A percentile compares a stretch with the other conserved stretches of the same genome.
Conservation (phyloP, 2,113 vertebrate species). For the Barnardius zonarius region DNA sequence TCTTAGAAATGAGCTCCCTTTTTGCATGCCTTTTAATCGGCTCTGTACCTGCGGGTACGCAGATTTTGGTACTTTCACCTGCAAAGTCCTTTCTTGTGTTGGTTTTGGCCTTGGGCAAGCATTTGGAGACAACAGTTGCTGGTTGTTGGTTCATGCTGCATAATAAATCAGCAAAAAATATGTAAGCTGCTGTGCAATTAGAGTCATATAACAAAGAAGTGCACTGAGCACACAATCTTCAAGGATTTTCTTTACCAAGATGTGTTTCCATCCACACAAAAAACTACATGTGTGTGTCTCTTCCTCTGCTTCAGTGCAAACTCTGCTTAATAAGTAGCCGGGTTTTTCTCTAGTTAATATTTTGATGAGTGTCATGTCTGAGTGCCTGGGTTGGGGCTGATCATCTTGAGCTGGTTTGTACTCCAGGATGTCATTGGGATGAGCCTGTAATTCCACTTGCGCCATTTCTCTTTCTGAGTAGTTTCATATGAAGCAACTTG, state of each 20-base stretch:
- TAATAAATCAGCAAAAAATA: not conserved
- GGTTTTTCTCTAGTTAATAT: not conserved
- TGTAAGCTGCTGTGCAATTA: not conserved
- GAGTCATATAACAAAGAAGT: not conserved
- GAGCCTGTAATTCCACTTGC: not conserved
- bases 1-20: not conserved
- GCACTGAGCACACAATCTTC: too few species aligned
- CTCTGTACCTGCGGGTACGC: not conserved
- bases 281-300: not conserved
- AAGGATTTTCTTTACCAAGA: not conserved
- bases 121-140: not conserved
- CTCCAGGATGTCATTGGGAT: not conserved
- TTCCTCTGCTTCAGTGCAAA: not conserved
- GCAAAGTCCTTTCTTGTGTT: not conserved
- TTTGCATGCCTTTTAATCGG: not conserved
- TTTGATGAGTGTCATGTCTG: not conserved
- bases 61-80: not conserved
- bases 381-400: too few species aligned
- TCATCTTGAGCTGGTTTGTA: not conserved
- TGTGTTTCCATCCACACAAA: not conserved
- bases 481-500: not conserved
- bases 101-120: not conserved
- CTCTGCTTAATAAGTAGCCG: not conserved
- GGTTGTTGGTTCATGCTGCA: not conserved
- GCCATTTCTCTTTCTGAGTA: not conserved